Evolutionary conservation across 2,888 invertebrate genomes (phyloP).

Genomic region (Tiphia femorata): DNA sequence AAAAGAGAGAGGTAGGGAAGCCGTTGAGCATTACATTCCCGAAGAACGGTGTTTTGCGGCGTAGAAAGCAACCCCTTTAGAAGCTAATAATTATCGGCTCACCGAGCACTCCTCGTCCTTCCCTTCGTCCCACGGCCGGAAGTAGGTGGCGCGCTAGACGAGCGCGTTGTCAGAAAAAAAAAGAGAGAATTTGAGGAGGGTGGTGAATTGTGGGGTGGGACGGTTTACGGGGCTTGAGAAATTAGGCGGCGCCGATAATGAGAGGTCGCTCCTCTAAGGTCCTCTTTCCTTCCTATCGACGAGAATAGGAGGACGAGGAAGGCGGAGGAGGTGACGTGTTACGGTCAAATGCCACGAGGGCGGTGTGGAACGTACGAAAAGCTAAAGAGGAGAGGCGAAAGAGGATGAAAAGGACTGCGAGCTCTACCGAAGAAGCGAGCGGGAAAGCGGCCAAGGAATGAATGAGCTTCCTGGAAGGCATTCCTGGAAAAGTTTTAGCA

Average conservation of each 20-base stretch:
- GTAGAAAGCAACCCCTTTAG: slow-evolving; percentile 25
- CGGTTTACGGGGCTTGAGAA: slow-evolving; percentile 24
- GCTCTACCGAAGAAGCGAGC: slow-evolving; percentile 29
- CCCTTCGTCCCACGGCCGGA: slow-evolving; percentile 33
- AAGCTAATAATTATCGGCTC: slow-evolving; percentile 55
- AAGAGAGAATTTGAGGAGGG: too few relatives aligned
- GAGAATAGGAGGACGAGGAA: slow-evolving; percentile 4
- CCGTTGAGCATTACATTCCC: neutral
- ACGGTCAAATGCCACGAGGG: slow-evolving; percentile 14
- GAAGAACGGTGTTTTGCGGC: slow-evolving; percentile 5
- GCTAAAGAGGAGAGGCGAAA: neutral
- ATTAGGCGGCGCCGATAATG: slow-evolving; percentile 48
- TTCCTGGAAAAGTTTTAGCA: slow-evolving; percentile 40
- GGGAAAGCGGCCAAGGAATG: slow-evolving; percentile 26
- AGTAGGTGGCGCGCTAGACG: slow-evolving; percentile 47
- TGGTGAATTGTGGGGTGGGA: slow-evolving; percentile 20
- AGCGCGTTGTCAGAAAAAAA: too few relatives aligned
- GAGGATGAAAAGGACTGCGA: slow-evolving; percentile 24
- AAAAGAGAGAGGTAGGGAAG: neutral
- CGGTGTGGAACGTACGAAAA: neutral
- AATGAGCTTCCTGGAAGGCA: slow-evolving; percentile 34
- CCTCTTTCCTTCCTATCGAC: slow-evolving; percentile 2
- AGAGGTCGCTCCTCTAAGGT: slow-evolving; percentile 34
- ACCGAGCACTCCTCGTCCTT: slow-evolving; percentile 27
- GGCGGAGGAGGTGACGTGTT: slow-evolving; percentile 19